Evolutionary conservation across 2,113 vertebrate species (phyloP), one percentile per base, ranked within the genome.

Genomic region (Notothenia rossii): DNA sequence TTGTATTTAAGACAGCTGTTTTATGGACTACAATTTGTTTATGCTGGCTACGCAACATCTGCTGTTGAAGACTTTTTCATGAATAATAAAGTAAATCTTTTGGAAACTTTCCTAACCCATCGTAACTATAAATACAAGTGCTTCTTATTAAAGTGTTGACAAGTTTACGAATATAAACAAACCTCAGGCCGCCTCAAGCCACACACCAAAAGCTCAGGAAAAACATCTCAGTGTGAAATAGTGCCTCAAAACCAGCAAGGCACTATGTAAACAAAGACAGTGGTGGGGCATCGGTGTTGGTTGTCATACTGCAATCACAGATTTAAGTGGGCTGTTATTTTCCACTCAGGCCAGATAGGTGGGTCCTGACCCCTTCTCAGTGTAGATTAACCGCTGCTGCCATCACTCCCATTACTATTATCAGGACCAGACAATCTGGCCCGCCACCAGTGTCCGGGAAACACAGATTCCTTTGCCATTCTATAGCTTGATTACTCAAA

Each of bases 351-450:
- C 65, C 75, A 86, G 88, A 92, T 93, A 91, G 90, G 73, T 79
- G 66, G 83, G 85, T 85, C 83, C 84, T 84, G 88, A 91, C 86
- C 90, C 74, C 62, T 72, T 77, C 87, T 86, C 75, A 60, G 68
- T 66, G 85, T 36, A 92, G 87, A 88, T 91, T 92, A 89, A 78
- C 74, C 7, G 11, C 68, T 88, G 64, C 77, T 91, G 81, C 88
- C 87, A 85, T 88, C 84, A 78, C 76, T 72, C 67, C 68, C 79
- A 87, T 88, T 88, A 83, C 66, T 54, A 81, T 86, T 94, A 93
- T 94, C 93, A 88, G 82, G 77, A 84, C 70, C 83, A 90, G 88
- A 86, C 88, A 80, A 88, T 94, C 92, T 91, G 75, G 79, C 63
- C 74, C 33, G 65, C 79, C 79, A 89, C 76, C 87, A 83, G 72